phyloP scores from a whole-genome alignment of 2,888 invertebrate genomes.

The Suillia variegata region DNA sequence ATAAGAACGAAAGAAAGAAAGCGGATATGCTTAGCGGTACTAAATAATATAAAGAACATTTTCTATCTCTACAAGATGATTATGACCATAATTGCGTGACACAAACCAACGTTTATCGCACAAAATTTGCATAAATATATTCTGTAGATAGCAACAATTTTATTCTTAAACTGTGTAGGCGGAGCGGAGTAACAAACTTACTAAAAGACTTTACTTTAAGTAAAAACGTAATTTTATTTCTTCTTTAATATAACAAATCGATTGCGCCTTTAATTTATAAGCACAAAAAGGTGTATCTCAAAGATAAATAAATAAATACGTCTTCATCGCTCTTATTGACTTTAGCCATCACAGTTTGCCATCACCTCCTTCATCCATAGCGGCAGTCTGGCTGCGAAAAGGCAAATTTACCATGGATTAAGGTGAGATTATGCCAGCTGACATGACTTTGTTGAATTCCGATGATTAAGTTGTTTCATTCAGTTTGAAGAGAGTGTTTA shows the following conservation, averaged over 20 bases:
- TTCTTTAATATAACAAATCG: too few species aligned
- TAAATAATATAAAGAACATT: conserved; percentile 15
- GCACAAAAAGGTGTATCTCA: conserved; percentile 8
- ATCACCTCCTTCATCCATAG: neutral
- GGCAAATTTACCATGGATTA: conserved; percentile 51
- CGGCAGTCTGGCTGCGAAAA: conserved; percentile 28
- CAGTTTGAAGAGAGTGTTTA: conserved; percentile 14
- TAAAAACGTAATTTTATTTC: neutral
- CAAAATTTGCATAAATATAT: conserved; percentile 2
- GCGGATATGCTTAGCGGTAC: conserved; percentile 10
- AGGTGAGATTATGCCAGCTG: conserved; percentile 51
- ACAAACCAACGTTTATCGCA: conserved; percentile 52
- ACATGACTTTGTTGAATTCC: conserved; percentile 50
- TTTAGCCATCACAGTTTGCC: conserved; percentile 24
- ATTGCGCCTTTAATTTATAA: neutral
- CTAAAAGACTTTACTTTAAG: too few species aligned
- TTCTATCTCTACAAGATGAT: conserved; percentile 51
- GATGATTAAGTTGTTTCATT: conserved; percentile 37
- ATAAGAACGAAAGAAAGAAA: too few species aligned
- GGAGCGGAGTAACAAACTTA: too few species aligned
- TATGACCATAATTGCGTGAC: conserved; percentile 57
- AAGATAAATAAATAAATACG: conserved; percentile 21
- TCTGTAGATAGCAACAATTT: too few species aligned
- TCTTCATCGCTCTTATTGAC: conserved; percentile 39
- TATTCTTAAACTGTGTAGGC: too few species aligned